phyloP scores from a whole-genome alignment of 2,797 vertebrate genomes.

The Anguilla marmorata region DNA sequence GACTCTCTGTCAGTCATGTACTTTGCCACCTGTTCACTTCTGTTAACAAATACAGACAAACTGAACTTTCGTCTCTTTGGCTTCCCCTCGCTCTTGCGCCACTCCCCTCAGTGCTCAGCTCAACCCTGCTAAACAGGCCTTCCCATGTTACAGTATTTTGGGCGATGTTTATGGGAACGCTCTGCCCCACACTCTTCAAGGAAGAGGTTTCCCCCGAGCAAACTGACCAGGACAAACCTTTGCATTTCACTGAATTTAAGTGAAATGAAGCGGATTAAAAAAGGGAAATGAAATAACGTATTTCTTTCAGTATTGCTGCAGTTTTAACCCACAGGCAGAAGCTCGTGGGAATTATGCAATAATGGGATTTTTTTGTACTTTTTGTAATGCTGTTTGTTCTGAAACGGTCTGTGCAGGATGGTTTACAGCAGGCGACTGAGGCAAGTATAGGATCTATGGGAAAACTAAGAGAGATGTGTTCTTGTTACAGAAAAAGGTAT shows the following conservation, averaged over 20 bases:
- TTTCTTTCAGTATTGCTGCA: not conserved
- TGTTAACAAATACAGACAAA: not conserved
- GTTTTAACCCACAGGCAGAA: not conserved
- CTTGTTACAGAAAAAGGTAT: not conserved
- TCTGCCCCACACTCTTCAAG: not conserved
- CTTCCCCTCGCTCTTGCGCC: not conserved
- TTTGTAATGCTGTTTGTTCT: not conserved
- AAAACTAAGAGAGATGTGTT: not conserved
- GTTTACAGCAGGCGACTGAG: not conserved
- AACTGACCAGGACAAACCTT: not conserved
- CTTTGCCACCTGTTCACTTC: not conserved
- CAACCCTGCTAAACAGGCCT: not conserved
- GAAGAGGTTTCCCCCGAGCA: not conserved
- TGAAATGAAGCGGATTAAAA: conserved; percentile 8
- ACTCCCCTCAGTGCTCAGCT: not conserved
- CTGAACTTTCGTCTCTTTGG: not conserved
- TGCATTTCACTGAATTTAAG: not conserved
- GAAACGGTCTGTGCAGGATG: not conserved
- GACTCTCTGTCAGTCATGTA: not conserved
- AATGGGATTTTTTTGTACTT: not conserved
- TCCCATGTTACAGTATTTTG: not conserved
- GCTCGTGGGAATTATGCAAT: not conserved
- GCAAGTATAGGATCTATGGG: not conserved
- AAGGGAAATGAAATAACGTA: not conserved
- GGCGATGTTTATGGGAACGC: not conserved